A percentile compares a stretch with the other conserved stretches of the same genome.
Evolutionary conservation across 1,140 invertebrate genomes (phyloP).

Genomic region (Tetramorium parvispinum): DNA sequence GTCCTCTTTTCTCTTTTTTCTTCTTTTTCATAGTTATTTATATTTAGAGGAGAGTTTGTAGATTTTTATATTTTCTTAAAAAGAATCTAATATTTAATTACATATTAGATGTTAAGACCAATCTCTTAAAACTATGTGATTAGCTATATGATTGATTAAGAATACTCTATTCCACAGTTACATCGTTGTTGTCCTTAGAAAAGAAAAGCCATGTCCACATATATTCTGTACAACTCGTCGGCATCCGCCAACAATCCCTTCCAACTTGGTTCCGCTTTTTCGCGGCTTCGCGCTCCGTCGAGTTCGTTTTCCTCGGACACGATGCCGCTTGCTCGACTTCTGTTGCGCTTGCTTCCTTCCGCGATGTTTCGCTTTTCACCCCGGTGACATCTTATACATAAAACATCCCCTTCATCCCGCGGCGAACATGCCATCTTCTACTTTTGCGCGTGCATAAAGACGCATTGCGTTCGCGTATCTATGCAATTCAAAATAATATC

Average conservation of each 20-base stretch:
- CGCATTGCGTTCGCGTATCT: background rate
- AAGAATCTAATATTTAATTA: background rate
- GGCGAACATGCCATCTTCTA: background rate
- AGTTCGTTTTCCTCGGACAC: constrained; percentile 4
- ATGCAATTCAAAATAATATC: constrained; percentile 19
- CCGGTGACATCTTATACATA: constrained; percentile 44
- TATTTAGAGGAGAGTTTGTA: background rate
- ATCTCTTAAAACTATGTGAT: background rate
- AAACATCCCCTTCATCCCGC: constrained; percentile 34
- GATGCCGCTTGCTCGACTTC: constrained; percentile 21
- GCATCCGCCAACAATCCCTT: constrained; percentile 16
- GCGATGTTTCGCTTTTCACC: constrained; percentile 23
- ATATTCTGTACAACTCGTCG: background rate
- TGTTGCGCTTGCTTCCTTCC: constrained; percentile 22
- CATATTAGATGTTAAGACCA: background rate
- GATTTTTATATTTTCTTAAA: background rate
- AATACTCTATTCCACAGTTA: background rate
- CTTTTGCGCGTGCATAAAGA: constrained; percentile 9
- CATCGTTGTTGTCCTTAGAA: background rate
- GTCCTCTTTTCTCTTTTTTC: background rate
- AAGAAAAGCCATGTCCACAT: background rate
- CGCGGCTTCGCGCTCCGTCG: constrained; percentile 35
- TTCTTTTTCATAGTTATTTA: background rate
- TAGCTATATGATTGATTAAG: background rate
- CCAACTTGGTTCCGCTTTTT: constrained; percentile 9